Percentiles rank a stretch among this genome's conserved stretches.
phyloP scores from a whole-genome alignment of 2,113 vertebrate genomes.

The Corythornis madagascariensis region DNA sequence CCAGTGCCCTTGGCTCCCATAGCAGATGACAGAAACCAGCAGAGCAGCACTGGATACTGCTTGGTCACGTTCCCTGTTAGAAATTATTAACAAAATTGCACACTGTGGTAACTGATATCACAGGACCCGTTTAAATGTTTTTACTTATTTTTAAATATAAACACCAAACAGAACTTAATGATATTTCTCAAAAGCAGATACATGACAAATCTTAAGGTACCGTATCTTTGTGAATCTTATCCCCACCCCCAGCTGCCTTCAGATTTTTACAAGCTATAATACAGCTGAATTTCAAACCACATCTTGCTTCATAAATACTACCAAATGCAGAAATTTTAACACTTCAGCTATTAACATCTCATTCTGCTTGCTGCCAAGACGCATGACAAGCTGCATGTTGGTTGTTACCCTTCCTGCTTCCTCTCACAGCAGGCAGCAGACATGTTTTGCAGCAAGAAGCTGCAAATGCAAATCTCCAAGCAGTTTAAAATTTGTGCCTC shows the following conservation, averaged over 20 bases:
- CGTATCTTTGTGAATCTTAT: neutral
- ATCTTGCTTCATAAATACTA: neutral
- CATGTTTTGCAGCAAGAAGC: neutral
- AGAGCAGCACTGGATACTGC: neutral
- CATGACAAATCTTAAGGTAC: neutral
- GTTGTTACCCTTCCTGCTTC: neutral
- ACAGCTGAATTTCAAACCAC: neutral
- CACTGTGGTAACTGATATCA: neutral
- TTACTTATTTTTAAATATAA: neutral
- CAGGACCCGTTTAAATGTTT: neutral
- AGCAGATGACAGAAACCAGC: neutral
- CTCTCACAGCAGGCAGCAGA: neutral
- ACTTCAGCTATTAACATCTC: neutral
- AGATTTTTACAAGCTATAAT: neutral
- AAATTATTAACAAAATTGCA: no score
- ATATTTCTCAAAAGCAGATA: neutral
- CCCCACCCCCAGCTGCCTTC: neutral
- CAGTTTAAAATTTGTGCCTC: neutral
- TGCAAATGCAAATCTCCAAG: neutral
- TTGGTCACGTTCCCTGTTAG: accelerated
- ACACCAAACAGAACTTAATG: neutral
- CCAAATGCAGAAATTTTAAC: neutral
- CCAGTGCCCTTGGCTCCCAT: neutral
- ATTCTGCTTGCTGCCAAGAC: neutral
- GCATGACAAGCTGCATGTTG: accelerated